Evolutionary conservation across 2,113 vertebrate genomes (phyloP), one percentile per base, ranked within the genome.

Genomic region (Catagonus wagneri): DNA sequence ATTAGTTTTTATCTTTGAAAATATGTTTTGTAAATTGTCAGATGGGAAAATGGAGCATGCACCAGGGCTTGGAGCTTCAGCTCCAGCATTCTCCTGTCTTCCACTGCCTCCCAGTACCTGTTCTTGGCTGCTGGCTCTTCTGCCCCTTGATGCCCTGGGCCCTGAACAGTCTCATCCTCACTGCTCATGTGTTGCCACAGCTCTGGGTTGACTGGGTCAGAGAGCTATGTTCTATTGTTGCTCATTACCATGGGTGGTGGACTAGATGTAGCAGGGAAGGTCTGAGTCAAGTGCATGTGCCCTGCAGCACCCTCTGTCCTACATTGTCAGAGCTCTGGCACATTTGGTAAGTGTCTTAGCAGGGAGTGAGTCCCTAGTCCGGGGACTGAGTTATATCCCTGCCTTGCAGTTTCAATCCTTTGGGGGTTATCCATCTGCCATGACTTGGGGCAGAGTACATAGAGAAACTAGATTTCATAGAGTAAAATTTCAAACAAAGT

Each of bases 1-100:
- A 27, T 85, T n/a, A 83, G 34, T 65, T 72, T 94, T 95, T 81
- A 71, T 81, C 61, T 90, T 94, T 90, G 69, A 83, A 36, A 83
- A 75, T 95, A 63, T 80, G 32, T 72, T 92, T 71, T 83, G 1
- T 90, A 80, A 80, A 79, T 79, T 87, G 9, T 76, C 65, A 52
- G 15, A n/a, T 63, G 20, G 68, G 16, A 32, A 54, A 84, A 29
- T 72, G 50, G 54, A 74, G 15, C 10, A 63, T 36, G 83, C 6
- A 13, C 8, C 13, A 11, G 61, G 29, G 13, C 14, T 54, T 80
- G 15, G 58, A 74, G 15, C 29, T 52, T 86, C 61, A 36, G 32
- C 76, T 91, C 44, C 25, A 27, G 34, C 32, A 36, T 68, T 83
- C n/a, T 83, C 17, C 52, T 92, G n/a, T 95, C n/a, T 93, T 69